Percentiles rank a stretch among this genome's conserved stretches.
phyloP scores from a whole-genome alignment of 2,797 vertebrate species.

The Coccyzus lansbergi region DNA sequence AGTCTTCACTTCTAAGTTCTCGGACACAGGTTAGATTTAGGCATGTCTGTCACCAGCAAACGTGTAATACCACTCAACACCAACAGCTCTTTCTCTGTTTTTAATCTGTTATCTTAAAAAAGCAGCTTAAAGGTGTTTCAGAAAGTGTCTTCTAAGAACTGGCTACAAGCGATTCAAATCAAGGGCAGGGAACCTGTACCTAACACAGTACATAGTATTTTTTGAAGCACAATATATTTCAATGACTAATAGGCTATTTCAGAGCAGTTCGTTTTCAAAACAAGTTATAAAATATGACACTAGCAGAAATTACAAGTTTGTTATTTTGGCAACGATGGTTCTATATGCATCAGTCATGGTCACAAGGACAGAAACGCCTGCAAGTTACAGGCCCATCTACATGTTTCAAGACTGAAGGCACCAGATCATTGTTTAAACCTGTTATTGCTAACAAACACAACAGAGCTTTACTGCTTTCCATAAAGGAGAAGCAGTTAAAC shows the following conservation, averaged over 20 bases:
- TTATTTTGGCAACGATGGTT: not conserved
- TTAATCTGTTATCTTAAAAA: not conserved
- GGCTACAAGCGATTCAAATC: not conserved
- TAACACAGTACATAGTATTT: not conserved
- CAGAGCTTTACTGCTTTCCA: not conserved
- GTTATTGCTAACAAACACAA: not conserved
- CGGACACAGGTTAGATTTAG: not conserved
- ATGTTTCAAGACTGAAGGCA: not conserved
- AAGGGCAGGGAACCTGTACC: accelerated
- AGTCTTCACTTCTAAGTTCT: not conserved
- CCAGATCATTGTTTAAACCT: not conserved
- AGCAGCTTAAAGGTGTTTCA: not conserved
- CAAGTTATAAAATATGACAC: not conserved
- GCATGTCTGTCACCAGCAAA: not conserved
- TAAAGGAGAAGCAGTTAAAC: not conserved
- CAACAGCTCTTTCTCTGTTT: not conserved
- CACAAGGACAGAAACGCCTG: not conserved
- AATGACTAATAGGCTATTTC: not conserved
- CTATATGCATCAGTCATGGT: too few species aligned
- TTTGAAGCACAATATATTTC: not conserved
- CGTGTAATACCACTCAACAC: not conserved
- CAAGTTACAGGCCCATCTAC: not conserved
- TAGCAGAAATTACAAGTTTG: not conserved
- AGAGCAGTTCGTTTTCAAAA: not conserved
- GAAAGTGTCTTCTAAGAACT: not conserved